Base-by-base conservation (phyloP, 2,888 invertebrate species). In the Leucophenga maculata region DNA sequence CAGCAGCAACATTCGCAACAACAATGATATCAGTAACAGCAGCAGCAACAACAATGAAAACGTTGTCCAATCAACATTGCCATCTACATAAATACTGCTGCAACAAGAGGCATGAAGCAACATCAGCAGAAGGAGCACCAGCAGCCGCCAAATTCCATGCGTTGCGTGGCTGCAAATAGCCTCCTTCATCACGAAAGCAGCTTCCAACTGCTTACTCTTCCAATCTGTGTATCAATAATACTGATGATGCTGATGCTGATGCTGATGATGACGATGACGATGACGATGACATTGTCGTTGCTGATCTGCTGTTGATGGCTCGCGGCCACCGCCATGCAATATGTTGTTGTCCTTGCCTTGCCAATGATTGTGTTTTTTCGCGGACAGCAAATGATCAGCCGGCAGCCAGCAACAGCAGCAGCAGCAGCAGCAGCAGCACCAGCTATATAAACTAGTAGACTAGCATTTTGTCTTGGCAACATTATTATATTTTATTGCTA, bases 31-130 rank as follows among this genome's bases (percentile, higher is more conserved):
- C 65, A 65, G 32, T 52, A 52, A 52, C 65, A 65, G n/a, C 52
- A 50, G 22, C 65, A 44, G 20, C 46, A 65, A 66, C 54, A 60
- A 46, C 60, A 52, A 59, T 54, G 66, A 44, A 60, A 32, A 74
- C 78, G 67, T 39, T 18, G 39, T 67, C 78, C 78, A 78, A 78
- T 78, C 78, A 78, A 78, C 75, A 73, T 75, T 73, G 48, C 73
- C 77, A 78, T 78, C 78, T 78, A 77, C 78, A 77, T 75, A 78
- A 77, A 75, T 75, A 77, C 77, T 48, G 46, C 62, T 20, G 13
- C 62, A 64, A 48, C 62, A 64, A 50, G 50, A n/a, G 50, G 16
- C 50, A 50, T n/a, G 22, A 44, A 46, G 31, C 62, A 48, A 18
- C 60, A 60, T 57, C 70, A 39, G 62, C 59, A 59, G 62, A 16